Base-by-base conservation (phyloP, 64 coral and sea anemone species). In the Stylophora pistillata region DNA sequence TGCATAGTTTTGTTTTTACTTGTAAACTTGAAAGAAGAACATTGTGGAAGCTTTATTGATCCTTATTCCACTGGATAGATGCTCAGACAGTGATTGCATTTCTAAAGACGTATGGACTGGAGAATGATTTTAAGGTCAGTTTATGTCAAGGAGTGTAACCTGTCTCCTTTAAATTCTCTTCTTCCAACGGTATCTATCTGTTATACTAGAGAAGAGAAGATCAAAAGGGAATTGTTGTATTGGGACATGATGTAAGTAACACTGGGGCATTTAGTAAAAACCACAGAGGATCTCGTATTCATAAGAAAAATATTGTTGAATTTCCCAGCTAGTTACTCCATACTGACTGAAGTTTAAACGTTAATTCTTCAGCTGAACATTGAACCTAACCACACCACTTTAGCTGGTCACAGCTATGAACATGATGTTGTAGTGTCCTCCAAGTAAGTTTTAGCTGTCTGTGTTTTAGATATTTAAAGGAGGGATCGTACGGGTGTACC, bases 71-170 rank as follows among this genome's bases (percentile, higher is more conserved):
- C n/a, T n/a, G n/a, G n/a, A n/a, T n/a, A 96, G 94, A 96, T 87
- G 91, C 94, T 10, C 94, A 96, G 71, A 96, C 94, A 23, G 94
- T 96, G 27, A 96, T 96, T 63, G 91, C 90, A 56, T 96, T 96
- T 78, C 31, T 96, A 55, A 96, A 96, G 75, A 93, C 87, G 1
- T 96, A 96, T 60, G 94, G 91, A 56, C 64, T 96, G 37, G 94
- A 93, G 27, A 23, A 93, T 9, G 74, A 96, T 87, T 96, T 96
- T 71, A 96, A 93, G 94, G 94, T 96, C 17, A 54, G 74, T 32
- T 53, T 52, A 0, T 68, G 0, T 68, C 0, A 68, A 20, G 26
- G 9, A 12, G 10, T 10, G 12, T 11, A 68, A 0, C 9, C 3
- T 68, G 17, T 66, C 64, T 25, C 5, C 12, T 0, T 27, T 26